Percentiles rank a stretch among this genome's conserved stretches.
Evolutionary conservation across 2,113 vertebrate genomes (phyloP).

Genomic region (Emydura subglobosa): DNA sequence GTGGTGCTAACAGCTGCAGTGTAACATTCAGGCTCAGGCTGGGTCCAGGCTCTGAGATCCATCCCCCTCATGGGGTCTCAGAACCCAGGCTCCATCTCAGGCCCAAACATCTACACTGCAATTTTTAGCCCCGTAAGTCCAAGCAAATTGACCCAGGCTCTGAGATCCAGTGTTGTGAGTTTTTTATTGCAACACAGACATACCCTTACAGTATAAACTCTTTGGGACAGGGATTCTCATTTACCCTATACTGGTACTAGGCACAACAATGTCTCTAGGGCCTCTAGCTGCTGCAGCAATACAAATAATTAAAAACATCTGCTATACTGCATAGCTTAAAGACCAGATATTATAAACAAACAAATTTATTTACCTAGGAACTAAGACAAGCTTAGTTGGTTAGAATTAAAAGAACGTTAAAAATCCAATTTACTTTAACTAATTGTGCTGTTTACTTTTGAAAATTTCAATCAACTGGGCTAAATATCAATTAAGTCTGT

Average conservation of each 20-base stretch:
- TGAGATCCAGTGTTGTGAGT: neutral
- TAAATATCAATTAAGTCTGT: neutral
- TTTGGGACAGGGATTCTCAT: neutral
- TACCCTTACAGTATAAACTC: neutral
- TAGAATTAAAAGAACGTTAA: neutral
- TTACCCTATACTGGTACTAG: neutral
- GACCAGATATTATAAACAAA: neutral
- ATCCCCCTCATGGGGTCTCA: no score
- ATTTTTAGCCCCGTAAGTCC: neutral
- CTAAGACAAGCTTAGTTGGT: neutral
- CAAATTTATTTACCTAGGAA: neutral
- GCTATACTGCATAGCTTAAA: accelerated
- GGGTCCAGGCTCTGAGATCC: no score
- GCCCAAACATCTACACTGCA: neutral
- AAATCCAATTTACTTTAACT: neutral
- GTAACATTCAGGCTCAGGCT: neutral
- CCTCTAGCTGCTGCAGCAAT: neutral
- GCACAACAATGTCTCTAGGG: neutral
- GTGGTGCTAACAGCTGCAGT: neutral
- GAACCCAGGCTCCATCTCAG: neutral
- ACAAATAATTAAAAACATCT: neutral
- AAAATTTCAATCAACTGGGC: neutral
- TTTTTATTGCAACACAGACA: neutral
- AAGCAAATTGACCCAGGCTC: neutral
- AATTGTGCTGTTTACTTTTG: neutral